Evolutionary conservation across 2,113 vertebrate species (phyloP), one percentile per base, ranked within the genome.

Genomic region (Siphamia tubifer): DNA sequence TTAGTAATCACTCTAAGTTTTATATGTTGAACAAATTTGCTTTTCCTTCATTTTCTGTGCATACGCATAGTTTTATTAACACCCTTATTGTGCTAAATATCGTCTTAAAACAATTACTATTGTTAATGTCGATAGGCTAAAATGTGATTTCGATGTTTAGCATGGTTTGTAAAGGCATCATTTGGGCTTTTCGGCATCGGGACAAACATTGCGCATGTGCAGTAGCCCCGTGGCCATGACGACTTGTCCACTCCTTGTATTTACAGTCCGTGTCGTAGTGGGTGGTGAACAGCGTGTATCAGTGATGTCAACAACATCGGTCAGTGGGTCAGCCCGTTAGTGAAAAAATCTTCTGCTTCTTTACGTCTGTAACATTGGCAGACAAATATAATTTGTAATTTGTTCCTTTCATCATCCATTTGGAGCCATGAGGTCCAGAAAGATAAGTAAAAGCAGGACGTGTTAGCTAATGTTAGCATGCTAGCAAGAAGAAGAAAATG

Each of bases 251-350:
- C 5, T 49, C 74, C 66, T 53, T 11, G 5, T 13, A 24, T 21
- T 30, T 8, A 10, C 4, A 3, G 43, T 30, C 42, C 55, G 7
- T 8, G 34, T 43, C 21, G 1, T 12, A 9, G 64, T 15, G 67
- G 52, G 79, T 9, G 61, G 61, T 1, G 56, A 45, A 8, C 66
- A 31, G 74, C 74, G 65, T 81, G 80, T 24, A 69, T 66, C 68
- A 9, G 55, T 42, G 74, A 83, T 87, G 84, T 83, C 82, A 85
- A 81, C 79, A 80, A 68, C 74, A 32, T 25, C 43, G 79, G 74
- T 69, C 55, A 83, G 77, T 79, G 68, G 72, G 75, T 87, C 82
- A 85, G 73, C 58, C 10, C 16, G 7, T 20, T 34, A 19, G 34
- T 25, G 12, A 10, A 39, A 10, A 11, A 2, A n/a, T 0, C 2